Percentiles rank a stretch among this genome's conserved stretches.
phyloP scores from a whole-genome alignment of 1,140 invertebrate species.

The Medauroidea extradentata region DNA sequence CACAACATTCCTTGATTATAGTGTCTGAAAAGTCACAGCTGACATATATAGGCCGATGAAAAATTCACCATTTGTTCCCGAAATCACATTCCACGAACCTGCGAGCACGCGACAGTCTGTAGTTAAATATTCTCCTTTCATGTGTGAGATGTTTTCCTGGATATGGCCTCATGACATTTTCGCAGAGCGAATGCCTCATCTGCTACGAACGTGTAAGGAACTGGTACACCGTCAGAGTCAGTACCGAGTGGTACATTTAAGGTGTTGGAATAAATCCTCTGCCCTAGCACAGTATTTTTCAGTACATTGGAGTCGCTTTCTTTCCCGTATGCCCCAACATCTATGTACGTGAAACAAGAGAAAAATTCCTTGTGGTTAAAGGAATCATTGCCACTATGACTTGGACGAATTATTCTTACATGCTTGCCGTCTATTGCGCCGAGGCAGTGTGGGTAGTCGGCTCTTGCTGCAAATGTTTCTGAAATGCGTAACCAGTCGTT shows the following conservation, averaged over 20 bases:
- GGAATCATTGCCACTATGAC: slow-evolving; percentile 8
- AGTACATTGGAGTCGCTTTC: slow-evolving; percentile 21
- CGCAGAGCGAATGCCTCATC: slow-evolving; percentile 45
- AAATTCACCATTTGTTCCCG: slow-evolving; percentile 25
- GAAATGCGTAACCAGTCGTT: background rate
- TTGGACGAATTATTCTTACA: slow-evolving; percentile 11
- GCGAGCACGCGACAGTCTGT: slow-evolving; percentile 37
- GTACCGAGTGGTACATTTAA: background rate
- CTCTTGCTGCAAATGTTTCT: background rate
- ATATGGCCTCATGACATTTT: slow-evolving; percentile 44
- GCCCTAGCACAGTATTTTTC: background rate
- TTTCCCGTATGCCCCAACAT: slow-evolving; percentile 29
- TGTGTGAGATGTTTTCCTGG: slow-evolving; percentile 29
- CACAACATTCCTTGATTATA: slow-evolving; percentile 36
- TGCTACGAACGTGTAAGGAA: slow-evolving; percentile 26
- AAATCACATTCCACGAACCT: slow-evolving; percentile 37
- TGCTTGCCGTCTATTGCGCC: background rate
- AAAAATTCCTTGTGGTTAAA: slow-evolving; percentile 13
- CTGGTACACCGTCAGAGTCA: background rate
- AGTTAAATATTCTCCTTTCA: slow-evolving; percentile 40
- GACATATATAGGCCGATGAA: slow-evolving; percentile 7
- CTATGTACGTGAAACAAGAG: slow-evolving; percentile 23
- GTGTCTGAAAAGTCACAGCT: slow-evolving; percentile 24
- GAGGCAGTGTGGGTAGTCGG: background rate
- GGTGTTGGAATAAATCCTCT: background rate